Base-by-base conservation (phyloP, 2,797 vertebrate species). In the Sebastes nivosus region DNA sequence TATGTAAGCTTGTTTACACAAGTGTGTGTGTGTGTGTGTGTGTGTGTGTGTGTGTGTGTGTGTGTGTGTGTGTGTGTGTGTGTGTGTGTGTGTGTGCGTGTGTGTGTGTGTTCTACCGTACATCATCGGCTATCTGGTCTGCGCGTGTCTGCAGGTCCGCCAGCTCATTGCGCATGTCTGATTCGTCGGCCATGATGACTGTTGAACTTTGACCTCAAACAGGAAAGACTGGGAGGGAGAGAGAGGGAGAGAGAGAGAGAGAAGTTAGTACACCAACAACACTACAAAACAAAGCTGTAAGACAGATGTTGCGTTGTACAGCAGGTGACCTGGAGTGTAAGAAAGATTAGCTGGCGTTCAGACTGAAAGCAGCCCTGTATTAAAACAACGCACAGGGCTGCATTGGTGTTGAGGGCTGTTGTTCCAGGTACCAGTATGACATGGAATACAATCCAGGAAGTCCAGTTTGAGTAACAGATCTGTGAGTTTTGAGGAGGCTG, bases 111-210 rank as follows among this genome's bases (percentile, higher is more conserved):
- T 38, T 72, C 54, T 74, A 18, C 73, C 25, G 36, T 82, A 99
- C 99, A 96, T 99, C 98, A 93, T 99, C 98, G 0, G 96, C 96
- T 76, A 99, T 93, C 94, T 99, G 97, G 95, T 99, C 99, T 0
- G 98, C 99, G 68, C 97, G 96, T 75, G 97, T 95, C 95, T 99
- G 99, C 97, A 99, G 97, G 94, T 99, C 98, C 24, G 97, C 94
- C 94, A 99, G 94, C 94, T 99, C 98, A 93, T 98, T 99, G 95
- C 99, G 98, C 99, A 99, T 99, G 88, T 99, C 98, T 0, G 97
- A 93, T 14, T 99, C 98, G 69, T 99, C 97, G 2, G 97, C 98
- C 99, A 99, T 99, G 89, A 88, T 70, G 83, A 90, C 77, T 87
- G 93, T 77, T 89, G 86, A 88, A 85, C 89, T 89, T 86, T 89